Conservation (phyloP, 2,888 invertebrate species). For the Mythimna albipuncta region DNA sequence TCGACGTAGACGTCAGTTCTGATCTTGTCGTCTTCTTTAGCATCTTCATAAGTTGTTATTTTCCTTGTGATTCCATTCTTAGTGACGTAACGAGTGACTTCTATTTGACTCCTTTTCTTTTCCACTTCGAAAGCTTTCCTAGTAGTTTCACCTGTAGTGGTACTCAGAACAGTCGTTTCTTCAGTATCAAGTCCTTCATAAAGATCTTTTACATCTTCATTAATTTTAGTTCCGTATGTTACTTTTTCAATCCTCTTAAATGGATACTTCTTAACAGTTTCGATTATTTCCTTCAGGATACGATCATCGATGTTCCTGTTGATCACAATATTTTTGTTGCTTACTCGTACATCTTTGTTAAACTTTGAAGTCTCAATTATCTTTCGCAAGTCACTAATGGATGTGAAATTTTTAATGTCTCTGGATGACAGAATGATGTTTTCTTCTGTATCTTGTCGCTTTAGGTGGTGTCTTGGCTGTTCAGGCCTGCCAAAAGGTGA, state of each 20-base stretch:
- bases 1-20: constrained; percentile 89
- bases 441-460: constrained; percentile 87
- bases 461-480: constrained; percentile 84
- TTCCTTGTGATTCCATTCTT: constrained; percentile 88
- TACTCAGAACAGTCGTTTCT: constrained; percentile 81
- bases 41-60: constrained; percentile 88
- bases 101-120: constrained; percentile 87
- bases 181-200: constrained; percentile 87
- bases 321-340: constrained; percentile 87
- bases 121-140: constrained; percentile 87
- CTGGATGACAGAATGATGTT: constrained; percentile 87
- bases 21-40: constrained; percentile 88
- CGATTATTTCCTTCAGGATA: constrained; percentile 86
- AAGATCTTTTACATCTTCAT: constrained; percentile 91
- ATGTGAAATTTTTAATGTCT: constrained; percentile 88
- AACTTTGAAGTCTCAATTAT: constrained; percentile 85
- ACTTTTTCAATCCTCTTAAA: constrained; percentile 89
- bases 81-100: constrained; percentile 87
- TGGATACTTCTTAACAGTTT: constrained; percentile 88
- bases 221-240: constrained; percentile 90
- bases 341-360: constrained; percentile 86
- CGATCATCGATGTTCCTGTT: constrained; percentile 87
- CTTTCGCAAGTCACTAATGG: constrained; percentile 86
- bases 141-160: constrained; percentile 81
- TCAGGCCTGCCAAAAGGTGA: constrained; percentile 86